Base-by-base conservation (phyloP, 2,113 vertebrate species). In the Chamaetylas fuelleborni region DNA sequence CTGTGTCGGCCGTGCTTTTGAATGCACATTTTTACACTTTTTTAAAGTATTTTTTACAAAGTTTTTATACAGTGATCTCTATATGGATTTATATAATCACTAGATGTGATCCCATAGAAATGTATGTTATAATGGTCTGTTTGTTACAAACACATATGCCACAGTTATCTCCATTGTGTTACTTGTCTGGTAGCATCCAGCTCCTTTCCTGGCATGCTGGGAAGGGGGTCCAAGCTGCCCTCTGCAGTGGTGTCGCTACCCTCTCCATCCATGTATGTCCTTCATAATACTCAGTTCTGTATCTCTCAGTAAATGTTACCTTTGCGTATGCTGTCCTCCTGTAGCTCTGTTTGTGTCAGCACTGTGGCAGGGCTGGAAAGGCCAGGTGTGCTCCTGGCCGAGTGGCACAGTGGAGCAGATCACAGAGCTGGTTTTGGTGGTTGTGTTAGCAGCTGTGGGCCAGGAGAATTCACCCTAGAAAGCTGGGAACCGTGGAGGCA, bases 1-100 rank as follows among this genome's bases (percentile, higher is more conserved):
- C 98, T 96, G 95, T 93, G 95, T 95, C 33, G 98, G 98, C 98
- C 97, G 98, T 99, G 98, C 98, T 98, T 95, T 98, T 97, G 97
- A 98, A 98, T 98, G 98, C 98, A 98, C 98, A 98, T 96, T 98
- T 98, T 98, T 98, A 98, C 98, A 98, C 96, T 97, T 98, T 97
- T 98, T 97, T 97, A 98, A 97, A 96, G 83, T 98, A 98, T 98
- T 98, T 98, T 98, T 98, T 98, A 98, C 97, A 97, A 98, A 98
- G 97, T 98, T 99, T 99, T 99, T 99, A 98, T 98, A 99, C 98
- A 98, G 98, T 98, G 95, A 98, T 98, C 98, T 99, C 98, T 98
- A 98, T 98, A 98, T 98, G 98, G 98, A 98, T 98, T 98, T 99
- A 98, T 99, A 98, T 98, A 98, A 98, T 99, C 98, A 99, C 98